Conservation (phyloP, 2,797 vertebrate species). For the Parauchenoglanis punctatus region DNA sequence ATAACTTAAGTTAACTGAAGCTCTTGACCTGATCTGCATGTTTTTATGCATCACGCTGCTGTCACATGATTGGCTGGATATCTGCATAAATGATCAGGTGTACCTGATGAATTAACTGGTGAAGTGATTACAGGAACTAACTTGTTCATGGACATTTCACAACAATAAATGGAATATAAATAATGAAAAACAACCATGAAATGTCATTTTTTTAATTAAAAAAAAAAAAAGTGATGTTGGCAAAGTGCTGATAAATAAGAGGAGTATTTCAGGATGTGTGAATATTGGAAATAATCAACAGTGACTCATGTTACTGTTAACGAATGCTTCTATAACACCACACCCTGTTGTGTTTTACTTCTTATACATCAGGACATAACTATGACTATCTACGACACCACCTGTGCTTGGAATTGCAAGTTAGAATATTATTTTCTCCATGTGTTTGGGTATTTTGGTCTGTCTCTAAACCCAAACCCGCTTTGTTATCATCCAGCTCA, state of each 20-base stretch:
- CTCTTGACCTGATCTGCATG: not conserved
- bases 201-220: not conserved
- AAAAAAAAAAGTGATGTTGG: not conserved
- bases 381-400: not conserved
- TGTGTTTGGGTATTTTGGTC: not conserved
- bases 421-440: not conserved
- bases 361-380: not conserved
- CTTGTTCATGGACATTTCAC: not conserved
- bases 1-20: not conserved
- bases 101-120: not conserved
- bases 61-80: not conserved
- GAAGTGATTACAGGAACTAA: not conserved
- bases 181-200: not conserved
- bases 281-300: not conserved
- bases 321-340: not conserved
- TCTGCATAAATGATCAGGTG: not conserved
- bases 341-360: not conserved
- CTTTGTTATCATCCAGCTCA: not conserved
- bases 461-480: not conserved
- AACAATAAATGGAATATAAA: not conserved
- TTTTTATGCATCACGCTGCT: not conserved
- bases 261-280: not conserved
- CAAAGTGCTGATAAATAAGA: not conserved
- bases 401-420: not conserved
- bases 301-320: not conserved